Conservation (phyloP, 1,140 invertebrate genomes). For the Heliconius himera region DNA sequence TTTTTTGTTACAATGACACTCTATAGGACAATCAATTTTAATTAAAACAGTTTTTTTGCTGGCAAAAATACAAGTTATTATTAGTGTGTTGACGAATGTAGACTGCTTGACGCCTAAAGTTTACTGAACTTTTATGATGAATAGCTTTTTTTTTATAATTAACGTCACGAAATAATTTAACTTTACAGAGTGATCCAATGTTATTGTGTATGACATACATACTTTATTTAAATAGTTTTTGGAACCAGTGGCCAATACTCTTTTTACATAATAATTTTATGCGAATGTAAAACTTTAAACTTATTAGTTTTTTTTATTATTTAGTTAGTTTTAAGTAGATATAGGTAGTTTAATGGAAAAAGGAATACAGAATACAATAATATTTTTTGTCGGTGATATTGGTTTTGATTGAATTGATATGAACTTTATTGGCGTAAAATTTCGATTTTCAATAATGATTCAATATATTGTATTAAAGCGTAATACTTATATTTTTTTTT, state of each 20-base stretch:
- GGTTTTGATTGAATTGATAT: too few species aligned
- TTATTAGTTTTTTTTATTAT: neutral
- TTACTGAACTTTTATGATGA: conserved; percentile 41
- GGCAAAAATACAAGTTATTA: conserved; percentile 52
- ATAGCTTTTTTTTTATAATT: conserved; percentile 18
- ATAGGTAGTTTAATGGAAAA: too few species aligned
- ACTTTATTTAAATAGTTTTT: neutral
- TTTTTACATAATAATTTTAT: neutral
- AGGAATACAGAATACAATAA: neutral
- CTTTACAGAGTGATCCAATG: neutral
- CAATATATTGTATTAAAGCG: neutral
- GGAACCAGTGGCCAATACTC: neutral
- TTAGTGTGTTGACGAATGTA: conserved; percentile 43
- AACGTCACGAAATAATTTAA: neutral
- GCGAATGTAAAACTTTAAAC: neutral
- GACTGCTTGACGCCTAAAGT: conserved; percentile 45
- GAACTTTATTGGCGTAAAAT: too few species aligned
- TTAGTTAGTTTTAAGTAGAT: neutral
- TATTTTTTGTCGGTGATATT: neutral
- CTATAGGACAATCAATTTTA: conserved; percentile 51
- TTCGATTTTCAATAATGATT: neutral
- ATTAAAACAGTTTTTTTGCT: conserved; percentile 51
- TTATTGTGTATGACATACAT: neutral
- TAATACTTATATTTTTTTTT: too few species aligned
- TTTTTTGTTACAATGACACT: conserved; percentile 39